Evolutionary conservation across 2,888 invertebrate genomes (phyloP).

Genomic region (Stomorhina lunata): DNA sequence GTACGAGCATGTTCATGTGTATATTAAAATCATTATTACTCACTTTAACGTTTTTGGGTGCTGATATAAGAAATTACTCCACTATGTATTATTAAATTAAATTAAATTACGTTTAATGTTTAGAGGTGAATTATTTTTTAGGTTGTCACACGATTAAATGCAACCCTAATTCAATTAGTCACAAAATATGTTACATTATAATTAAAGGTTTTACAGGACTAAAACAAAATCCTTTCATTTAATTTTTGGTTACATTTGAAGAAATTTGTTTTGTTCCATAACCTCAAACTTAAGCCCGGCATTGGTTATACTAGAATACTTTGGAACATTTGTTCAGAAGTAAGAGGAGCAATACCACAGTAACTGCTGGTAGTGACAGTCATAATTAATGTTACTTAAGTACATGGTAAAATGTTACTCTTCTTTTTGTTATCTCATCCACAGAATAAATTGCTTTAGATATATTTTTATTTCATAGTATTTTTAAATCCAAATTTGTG

Average conservation of each 20-base stretch:
- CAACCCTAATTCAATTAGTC: conserved; percentile 27
- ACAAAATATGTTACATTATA: conserved; percentile 1
- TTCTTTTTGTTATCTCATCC: background rate
- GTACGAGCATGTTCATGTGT: background rate
- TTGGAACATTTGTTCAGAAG: background rate
- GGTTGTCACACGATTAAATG: background rate
- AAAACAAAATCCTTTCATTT: background rate
- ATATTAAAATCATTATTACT: background rate
- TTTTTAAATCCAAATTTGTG: too few species aligned
- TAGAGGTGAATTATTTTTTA: background rate
- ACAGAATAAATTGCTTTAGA: too few species aligned
- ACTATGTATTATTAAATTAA: too few species aligned
- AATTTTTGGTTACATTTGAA: background rate
- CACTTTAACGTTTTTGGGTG: too few species aligned
- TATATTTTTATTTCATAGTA: too few species aligned
- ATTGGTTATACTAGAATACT: background rate
- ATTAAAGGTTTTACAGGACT: too few species aligned
- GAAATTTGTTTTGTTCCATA: background rate
- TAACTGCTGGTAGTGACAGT: conserved; percentile 48
- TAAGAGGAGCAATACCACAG: conserved; percentile 22
- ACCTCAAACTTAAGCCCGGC: background rate
- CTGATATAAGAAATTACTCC: too few species aligned
- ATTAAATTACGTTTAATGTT: too few species aligned
- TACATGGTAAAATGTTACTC: conserved; percentile 19
- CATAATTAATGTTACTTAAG: conserved; percentile 41